phyloP scores from a whole-genome alignment of 2,113 vertebrate genomes.

The Nesogale talazaci region DNA sequence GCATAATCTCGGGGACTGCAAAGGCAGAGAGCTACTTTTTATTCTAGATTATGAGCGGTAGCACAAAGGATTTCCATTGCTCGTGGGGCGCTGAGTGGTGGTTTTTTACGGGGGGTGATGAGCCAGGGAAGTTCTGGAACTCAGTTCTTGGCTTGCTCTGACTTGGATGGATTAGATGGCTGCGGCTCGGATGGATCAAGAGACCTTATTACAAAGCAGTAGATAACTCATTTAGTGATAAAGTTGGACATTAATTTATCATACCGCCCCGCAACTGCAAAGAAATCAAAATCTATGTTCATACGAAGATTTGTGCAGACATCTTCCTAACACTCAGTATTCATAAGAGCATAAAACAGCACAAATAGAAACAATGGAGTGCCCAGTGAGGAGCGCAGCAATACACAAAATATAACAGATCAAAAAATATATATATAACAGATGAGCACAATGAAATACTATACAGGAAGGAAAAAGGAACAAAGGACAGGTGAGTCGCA shows the following conservation, averaged over 20 bases:
- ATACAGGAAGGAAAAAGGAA: slow-evolving; percentile 46
- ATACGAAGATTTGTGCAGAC: slow-evolving; percentile 18
- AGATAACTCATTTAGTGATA: slow-evolving; percentile 36
- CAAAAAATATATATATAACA: not conserved
- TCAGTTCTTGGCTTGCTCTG: too few species aligned
- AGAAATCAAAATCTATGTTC: slow-evolving; percentile 36
- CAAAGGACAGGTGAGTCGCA: not conserved
- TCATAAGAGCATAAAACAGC: not conserved
- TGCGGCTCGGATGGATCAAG: not conserved
- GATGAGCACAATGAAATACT: not conserved
- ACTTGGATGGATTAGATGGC: too few species aligned
- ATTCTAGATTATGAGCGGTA: too few species aligned
- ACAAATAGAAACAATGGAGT: not conserved
- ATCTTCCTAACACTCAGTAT: not conserved
- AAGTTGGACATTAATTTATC: slow-evolving; percentile 46
- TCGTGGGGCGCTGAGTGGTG: too few species aligned
- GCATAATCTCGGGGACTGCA: too few species aligned
- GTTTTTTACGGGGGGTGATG: too few species aligned
- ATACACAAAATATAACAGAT: not conserved
- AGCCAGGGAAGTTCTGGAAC: too few species aligned
- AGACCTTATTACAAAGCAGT: not conserved
- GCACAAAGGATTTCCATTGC: too few species aligned
- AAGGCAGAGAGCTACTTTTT: too few species aligned
- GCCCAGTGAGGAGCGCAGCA: not conserved
- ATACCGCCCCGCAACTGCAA: not conserved